Conservation (phyloP, 2,113 vertebrate species). For the Centropus unirufus region DNA sequence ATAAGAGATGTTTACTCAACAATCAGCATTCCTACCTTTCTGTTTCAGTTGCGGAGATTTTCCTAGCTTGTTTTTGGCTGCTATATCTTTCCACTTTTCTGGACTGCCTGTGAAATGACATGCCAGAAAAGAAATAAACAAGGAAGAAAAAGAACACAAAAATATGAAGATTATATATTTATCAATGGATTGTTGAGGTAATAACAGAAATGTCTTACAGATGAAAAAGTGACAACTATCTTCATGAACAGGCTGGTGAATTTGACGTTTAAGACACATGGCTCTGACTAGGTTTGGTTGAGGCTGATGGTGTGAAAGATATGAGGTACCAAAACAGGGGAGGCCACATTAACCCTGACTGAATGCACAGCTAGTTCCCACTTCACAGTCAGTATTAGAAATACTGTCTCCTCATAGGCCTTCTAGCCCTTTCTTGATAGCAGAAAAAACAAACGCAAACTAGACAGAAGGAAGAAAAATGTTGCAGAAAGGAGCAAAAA, state of each 20-base stretch:
- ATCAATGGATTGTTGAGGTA: not conserved
- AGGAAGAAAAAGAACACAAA: conserved; percentile 69
- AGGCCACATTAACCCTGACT: not conserved
- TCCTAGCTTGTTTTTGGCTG: conserved; percentile 88
- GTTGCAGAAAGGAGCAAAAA: not conserved
- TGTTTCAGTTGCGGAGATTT: conserved; percentile 82
- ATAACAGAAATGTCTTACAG: conserved; percentile 34
- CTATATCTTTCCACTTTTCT: conserved; percentile 90
- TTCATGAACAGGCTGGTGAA: conserved; percentile 19
- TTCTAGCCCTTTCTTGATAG: not conserved
- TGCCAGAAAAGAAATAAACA: conserved; percentile 76
- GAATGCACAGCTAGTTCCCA: not conserved
- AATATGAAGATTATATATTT: conserved; percentile 68
- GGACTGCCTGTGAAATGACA: conserved; percentile 86
- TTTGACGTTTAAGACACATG: not conserved
- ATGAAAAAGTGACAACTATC: conserved; percentile 37
- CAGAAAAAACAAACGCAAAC: not conserved
- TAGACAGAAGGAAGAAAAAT: not conserved
- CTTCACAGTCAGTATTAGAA: not conserved
- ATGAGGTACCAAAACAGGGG: not conserved
- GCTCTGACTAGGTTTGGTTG: not conserved
- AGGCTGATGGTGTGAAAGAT: not conserved
- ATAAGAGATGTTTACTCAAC: not conserved
- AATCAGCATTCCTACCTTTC: conserved; percentile 86
- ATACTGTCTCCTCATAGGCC: not conserved